A percentile compares a stretch with the other conserved stretches of the same genome.
Evolutionary conservation across 2,797 vertebrate genomes (phyloP).

Genomic region (Sylvia borin): DNA sequence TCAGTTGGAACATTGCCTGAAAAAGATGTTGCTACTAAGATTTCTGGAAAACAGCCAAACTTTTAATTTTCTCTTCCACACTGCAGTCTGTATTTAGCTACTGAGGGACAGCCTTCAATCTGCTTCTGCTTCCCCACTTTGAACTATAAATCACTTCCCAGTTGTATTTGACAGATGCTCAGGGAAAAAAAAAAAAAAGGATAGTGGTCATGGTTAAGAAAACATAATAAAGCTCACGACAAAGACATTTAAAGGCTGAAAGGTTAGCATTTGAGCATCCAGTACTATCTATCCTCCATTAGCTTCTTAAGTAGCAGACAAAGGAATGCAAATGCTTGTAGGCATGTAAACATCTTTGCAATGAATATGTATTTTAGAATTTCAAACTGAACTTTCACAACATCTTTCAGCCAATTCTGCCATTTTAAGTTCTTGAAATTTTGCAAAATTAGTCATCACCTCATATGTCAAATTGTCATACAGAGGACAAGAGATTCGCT

Average conservation of each 20-base stretch:
- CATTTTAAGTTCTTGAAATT: not conserved
- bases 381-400: not conserved
- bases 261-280: not conserved
- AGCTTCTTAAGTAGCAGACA: not conserved
- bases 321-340: not conserved
- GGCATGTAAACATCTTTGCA: not conserved
- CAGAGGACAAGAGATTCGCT: not conserved
- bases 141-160: constrained; percentile 23
- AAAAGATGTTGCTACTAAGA: not conserved
- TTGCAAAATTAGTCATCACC: not conserved
- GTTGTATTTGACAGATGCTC: not conserved
- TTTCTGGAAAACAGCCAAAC: not conserved
- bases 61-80: not conserved
- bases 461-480: not conserved
- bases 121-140: not conserved
- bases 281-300: not conserved
- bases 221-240: not conserved
- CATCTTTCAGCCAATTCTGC: not conserved
- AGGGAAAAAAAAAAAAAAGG: not conserved
- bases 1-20: not conserved
- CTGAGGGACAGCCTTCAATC: not conserved
- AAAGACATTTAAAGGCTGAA: not conserved
- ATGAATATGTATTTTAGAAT: not conserved
- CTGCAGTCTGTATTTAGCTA: not conserved
- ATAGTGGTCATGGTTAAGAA: not conserved